Base-by-base conservation (phyloP, 2,113 vertebrate genomes). In the Solenodon paradoxus region DNA sequence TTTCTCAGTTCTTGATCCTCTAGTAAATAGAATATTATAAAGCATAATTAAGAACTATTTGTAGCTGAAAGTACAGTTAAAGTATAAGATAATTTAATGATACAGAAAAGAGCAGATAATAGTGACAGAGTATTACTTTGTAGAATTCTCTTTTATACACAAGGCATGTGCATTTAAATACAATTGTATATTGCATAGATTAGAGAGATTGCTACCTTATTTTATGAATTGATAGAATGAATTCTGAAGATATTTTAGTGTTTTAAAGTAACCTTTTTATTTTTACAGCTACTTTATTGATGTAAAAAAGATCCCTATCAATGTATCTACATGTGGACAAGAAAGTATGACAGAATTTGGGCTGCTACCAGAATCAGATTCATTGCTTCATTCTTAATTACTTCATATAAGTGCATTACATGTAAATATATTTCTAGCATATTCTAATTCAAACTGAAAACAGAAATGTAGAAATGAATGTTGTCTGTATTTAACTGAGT, bases 401-500 rank as follows among this genome's bases (percentile, higher is more conserved):
- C 15, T 94, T 84, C 9, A 68, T 68, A 8, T 83, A 72, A 74
- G 81, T 75, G 57, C 53, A 83, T 79, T 96, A 78, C 9, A n/a
- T 95, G 72, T 94, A 90, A 77, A 79, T 87, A 83, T 71, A 72
- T 92, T 83, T 38, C 35, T 55, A 74, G 26, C 40, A 61, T 88
- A 78, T 93, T 92, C 42, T 87, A 79, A 86, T 86, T 89, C 49
- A 95, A 24, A 47, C 5, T 66, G 30, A 66, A 11, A 77, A n/a
- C 30, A 35, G 49, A 89, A 89, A 89, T 86, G 7, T 95, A 57
- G 69, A 94, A 92, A 45, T 89, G 59, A 89, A 69, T 89, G 6
- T 71, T 90, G 63, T 83, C 95, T 95, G 24, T 57, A 42, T 87
- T 94, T 86, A 92, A 71, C 75, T 63, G 64, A 61, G 51, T 69